These are phyloP conservation scores for Drosophila tanythrix DNA, from an alignment of 2,888 invertebrate species.

Conservation along the genomic window DNA sequence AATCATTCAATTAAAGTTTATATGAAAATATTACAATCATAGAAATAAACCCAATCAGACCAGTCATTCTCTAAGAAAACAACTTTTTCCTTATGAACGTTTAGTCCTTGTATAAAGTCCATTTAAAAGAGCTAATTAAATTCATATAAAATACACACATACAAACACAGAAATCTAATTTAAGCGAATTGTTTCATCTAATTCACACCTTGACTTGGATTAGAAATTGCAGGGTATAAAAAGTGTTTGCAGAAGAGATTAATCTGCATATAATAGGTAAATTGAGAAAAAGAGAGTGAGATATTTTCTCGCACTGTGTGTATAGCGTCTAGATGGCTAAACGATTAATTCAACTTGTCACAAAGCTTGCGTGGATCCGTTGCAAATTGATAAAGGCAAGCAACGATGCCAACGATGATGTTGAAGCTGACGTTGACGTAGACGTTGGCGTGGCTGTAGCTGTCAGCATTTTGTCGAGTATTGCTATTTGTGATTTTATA, in stretches of 20 bases:
- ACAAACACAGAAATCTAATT: background rate
- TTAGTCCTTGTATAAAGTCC: background rate
- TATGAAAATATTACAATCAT: background rate
- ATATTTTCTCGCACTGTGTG: constrained; percentile 2
- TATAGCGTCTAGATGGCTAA: constrained; percentile 41
- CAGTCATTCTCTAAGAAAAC: background rate
- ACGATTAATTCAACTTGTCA: constrained; percentile 74
- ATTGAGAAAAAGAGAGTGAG: constrained; percentile 4
- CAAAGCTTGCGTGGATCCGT: constrained; percentile 44
- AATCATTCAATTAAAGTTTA: background rate
- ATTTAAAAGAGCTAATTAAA: background rate
- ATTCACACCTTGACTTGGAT: background rate
- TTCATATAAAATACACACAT: background rate
- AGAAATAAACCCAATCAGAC: background rate
- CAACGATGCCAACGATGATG: constrained; percentile 32
- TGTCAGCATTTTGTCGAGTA: constrained; percentile 42
- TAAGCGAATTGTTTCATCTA: background rate
- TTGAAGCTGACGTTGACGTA: background rate
- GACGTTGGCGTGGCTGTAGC: constrained; percentile 16
- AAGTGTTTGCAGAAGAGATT: constrained; percentile 39
- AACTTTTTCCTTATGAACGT: background rate
- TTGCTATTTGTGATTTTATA: constrained; percentile 44
- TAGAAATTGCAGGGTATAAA: constrained; percentile 18
- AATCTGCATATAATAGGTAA: constrained; percentile 7
- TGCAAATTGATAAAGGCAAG: constrained; percentile 66